Conservation (phyloP, 2,797 vertebrate species). For the Semotilus atromaculatus region DNA sequence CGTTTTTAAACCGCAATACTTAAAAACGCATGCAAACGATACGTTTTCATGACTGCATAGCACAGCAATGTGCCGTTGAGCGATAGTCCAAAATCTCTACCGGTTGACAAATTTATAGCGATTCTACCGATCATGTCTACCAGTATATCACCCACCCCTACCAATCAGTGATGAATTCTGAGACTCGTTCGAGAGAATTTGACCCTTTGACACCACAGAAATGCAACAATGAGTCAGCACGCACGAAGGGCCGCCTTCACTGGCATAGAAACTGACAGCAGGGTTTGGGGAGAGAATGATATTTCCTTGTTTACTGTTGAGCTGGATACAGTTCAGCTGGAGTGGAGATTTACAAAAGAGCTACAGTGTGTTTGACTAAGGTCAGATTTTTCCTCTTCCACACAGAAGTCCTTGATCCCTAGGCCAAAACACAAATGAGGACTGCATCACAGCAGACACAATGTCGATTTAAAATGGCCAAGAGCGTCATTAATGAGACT, state of each 20-base stretch:
- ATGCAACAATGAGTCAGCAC: constrained; percentile 60
- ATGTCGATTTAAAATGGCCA: constrained; percentile 53
- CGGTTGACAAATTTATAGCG: too few relatives aligned
- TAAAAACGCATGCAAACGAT: too few relatives aligned
- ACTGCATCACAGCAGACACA: constrained; percentile 23
- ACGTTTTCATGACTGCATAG: too few relatives aligned
- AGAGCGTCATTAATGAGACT: constrained; percentile 52
- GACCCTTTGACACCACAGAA: constrained; percentile 58
- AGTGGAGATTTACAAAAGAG: constrained; percentile 51
- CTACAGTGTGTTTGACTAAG: constrained; percentile 58
- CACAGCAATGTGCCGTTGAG: too few relatives aligned
- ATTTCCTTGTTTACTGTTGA: constrained; percentile 42
- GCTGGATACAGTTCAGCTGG: constrained; percentile 53
- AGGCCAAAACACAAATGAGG: constrained; percentile 53
- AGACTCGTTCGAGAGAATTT: constrained; percentile 54
- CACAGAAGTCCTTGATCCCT: constrained; percentile 50
- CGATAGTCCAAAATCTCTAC: too few relatives aligned
- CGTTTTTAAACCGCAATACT: too few relatives aligned
- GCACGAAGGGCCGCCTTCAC: constrained; percentile 8
- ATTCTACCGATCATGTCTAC: too few relatives aligned
- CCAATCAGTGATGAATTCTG: constrained; percentile 47
- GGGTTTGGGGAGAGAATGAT: constrained; percentile 26
- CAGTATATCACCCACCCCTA: too few relatives aligned
- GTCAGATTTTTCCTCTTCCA: constrained; percentile 47
- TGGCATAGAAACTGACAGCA: constrained; percentile 22